Conservation (phyloP, 2,113 vertebrate genomes). For the Dasyornis broadbenti region DNA sequence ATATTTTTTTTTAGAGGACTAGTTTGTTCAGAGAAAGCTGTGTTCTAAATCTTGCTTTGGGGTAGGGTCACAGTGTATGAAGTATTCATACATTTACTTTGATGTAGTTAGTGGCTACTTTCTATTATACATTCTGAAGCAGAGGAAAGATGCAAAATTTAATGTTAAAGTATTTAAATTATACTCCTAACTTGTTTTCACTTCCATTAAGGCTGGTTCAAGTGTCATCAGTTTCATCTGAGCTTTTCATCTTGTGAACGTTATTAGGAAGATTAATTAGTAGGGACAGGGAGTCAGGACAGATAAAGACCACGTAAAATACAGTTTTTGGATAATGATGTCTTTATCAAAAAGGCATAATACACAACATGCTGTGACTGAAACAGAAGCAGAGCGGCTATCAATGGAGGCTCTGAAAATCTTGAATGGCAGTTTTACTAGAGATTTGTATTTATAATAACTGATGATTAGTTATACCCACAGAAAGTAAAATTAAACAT, state of each 20-base stretch:
- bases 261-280: background rate
- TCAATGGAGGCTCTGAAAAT: background rate
- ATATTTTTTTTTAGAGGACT: background rate
- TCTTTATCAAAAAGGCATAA: background rate
- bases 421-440: background rate
- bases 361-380: background rate
- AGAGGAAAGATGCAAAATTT: background rate
- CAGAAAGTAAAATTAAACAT: background rate
- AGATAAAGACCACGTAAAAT: background rate
- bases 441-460: background rate
- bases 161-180: background rate
- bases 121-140: background rate
- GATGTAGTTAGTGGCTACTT: background rate
- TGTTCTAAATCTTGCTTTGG: background rate
- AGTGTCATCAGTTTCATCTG: background rate
- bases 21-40: background rate
- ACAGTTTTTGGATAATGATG: background rate
- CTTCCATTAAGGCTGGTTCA: background rate
- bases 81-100: background rate
- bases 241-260: background rate
- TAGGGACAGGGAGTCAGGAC: background rate
- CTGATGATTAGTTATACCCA: background rate
- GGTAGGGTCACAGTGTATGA: accelerated
- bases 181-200: background rate
- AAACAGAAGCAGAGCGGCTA: background rate